Evolutionary conservation across 2,797 vertebrate genomes (phyloP).

Genomic region (Crypturellus tataupa): DNA sequence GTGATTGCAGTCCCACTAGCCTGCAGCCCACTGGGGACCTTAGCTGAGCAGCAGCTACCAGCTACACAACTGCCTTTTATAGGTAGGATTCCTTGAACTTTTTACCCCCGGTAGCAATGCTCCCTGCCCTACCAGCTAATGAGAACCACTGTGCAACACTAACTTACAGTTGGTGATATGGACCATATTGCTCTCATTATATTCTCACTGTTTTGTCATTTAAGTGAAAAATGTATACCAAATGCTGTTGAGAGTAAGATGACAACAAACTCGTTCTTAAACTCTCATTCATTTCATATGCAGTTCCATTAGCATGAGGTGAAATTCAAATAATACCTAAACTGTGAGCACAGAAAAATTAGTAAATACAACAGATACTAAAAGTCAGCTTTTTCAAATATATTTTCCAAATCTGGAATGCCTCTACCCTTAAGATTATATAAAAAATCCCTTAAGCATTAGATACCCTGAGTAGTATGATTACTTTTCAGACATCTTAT

Average conservation of each 20-base stretch:
- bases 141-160: neutral
- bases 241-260: neutral
- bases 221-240: neutral
- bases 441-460: neutral
- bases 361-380: neutral
- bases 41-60: neutral
- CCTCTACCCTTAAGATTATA: neutral
- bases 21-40: neutral
- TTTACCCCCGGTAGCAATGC: neutral
- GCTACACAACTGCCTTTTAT: neutral
- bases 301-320: fast-evolving
- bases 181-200: neutral
- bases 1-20: neutral
- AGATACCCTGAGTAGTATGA: neutral
- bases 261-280: neutral
- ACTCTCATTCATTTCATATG: neutral
- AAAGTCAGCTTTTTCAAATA: neutral
- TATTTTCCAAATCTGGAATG: neutral
- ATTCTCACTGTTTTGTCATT: neutral
- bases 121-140: neutral
- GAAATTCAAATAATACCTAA: neutral
- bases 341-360: neutral
- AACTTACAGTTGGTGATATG: neutral
- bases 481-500: conserved; percentile 1
- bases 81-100: neutral